phyloP scores from a whole-genome alignment of 2,113 vertebrate genomes.

The Puffinus mauretanicus region DNA sequence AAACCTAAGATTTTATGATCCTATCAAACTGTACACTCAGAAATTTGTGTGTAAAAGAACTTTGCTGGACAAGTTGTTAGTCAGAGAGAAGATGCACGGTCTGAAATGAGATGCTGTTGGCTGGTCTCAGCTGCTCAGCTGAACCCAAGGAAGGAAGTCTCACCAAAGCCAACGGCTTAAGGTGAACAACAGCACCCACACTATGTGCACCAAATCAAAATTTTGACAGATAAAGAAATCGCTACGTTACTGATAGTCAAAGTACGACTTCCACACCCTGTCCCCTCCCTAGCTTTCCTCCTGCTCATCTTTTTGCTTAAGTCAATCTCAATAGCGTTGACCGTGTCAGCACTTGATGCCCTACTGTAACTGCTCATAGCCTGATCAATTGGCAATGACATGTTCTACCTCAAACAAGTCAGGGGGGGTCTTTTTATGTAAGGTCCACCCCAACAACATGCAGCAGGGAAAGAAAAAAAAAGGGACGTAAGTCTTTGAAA shows the following conservation, averaged over 20 bases:
- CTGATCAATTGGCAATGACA: neutral
- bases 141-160: neutral
- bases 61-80: neutral
- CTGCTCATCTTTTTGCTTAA: neutral
- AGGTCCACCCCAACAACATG: neutral
- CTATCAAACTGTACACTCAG: neutral
- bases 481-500: neutral
- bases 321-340: fast-evolving
- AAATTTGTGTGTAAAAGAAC: neutral
- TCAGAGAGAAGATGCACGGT: neutral
- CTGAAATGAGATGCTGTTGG: neutral
- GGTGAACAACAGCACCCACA: neutral
- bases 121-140: neutral
- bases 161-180: neutral
- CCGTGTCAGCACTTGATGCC: neutral
- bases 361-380: neutral
- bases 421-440: neutral
- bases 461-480: neutral
- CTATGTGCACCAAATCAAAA: neutral
- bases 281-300: neutral
- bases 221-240: neutral
- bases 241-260: neutral
- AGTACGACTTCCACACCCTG: neutral
- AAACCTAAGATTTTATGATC: neutral
- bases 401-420: neutral